Base-by-base conservation (phyloP, 2,113 vertebrate species). In the Nannobrachium achirus region DNA sequence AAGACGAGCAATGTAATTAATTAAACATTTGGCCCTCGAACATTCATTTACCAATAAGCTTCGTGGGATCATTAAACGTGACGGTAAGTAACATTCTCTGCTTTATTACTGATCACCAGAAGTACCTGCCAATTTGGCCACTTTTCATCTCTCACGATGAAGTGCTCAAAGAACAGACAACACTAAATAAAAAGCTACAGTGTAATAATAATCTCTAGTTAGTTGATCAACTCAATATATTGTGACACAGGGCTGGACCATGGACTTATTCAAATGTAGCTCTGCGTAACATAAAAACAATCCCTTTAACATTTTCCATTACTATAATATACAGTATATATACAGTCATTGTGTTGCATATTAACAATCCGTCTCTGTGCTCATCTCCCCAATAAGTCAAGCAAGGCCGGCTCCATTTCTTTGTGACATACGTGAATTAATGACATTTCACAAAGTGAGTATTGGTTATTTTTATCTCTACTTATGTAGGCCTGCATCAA, bases 1-100 rank as follows among this genome's bases (percentile, higher is more conserved):
- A 42, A 73, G 53, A 55, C 56, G 20, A 55, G 62, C 2, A 16
- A 15, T 5, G 56, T 67, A 46, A 83, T 84, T 71, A 81, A 69
- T 64, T 65, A 2, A 78, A 79, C 59, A 15, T 84, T 72, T 66
- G 66, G 42, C 46, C 19, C 9, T 0, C 44, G 15, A 8, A 50
- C 16, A 14, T 59, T 82, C 63, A 25, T 78, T 72, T 40, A 38
- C 53, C 33, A 38, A 61, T 33, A 33, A 11, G 38, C 53, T 72
- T 63, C 39, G 66, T 50, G 73, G 38, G 64, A 52, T 81, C 15
- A 25, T 79, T 73, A 73, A 51, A 20, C 13, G 25, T n/a, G 69
- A 82, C 73, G 52, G 69, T 38, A 61, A 56, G 69, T 38, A 61
- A 66, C 7, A 45, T 13, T 67, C 20, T 0, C 20, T 14, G 18